Percentiles rank a stretch among this genome's conserved stretches.
These are phyloP conservation scores for Berghia stephanieae DNA, from an alignment of 1,140 invertebrate genomes.

Conservation along the genomic window DNA sequence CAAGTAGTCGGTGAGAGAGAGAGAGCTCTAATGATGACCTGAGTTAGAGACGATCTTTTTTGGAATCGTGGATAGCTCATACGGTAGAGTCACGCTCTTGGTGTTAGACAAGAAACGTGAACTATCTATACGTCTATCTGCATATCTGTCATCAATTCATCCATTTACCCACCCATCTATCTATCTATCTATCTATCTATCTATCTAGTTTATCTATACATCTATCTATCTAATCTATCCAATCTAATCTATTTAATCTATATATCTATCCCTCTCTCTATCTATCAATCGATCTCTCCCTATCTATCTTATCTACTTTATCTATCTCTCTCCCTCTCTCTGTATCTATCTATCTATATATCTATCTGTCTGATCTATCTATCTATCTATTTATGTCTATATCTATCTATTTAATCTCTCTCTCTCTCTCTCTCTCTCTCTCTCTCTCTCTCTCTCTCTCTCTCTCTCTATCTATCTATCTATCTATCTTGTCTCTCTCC, in stretches of 20 bases:
- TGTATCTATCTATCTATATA: too few relatives aligned
- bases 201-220: too few relatives aligned
- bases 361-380: too few relatives aligned
- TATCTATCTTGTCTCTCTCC: background rate
- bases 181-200: slow-evolving; percentile 22
- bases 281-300: background rate
- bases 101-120: background rate
- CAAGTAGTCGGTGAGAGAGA: background rate
- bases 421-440: slow-evolving; percentile 8
- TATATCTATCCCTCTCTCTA: background rate
- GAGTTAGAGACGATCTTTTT: background rate
- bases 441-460: slow-evolving; percentile 9
- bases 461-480: slow-evolving; percentile 13
- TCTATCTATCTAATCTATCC: slow-evolving; percentile 20
- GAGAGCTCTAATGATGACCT: background rate
- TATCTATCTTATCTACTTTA: slow-evolving; percentile 8
- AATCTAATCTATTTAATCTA: too few relatives aligned
- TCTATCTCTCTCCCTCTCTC: too few relatives aligned
- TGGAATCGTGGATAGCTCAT: background rate
- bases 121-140: too few relatives aligned
- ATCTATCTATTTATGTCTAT: too few relatives aligned
- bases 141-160: too few relatives aligned
- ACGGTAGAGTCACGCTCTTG: background rate
- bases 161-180: background rate
- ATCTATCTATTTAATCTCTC: slow-evolving; percentile 18